Conservation (phyloP, 2,888 invertebrate species). For the Schizaphis graminum region DNA sequence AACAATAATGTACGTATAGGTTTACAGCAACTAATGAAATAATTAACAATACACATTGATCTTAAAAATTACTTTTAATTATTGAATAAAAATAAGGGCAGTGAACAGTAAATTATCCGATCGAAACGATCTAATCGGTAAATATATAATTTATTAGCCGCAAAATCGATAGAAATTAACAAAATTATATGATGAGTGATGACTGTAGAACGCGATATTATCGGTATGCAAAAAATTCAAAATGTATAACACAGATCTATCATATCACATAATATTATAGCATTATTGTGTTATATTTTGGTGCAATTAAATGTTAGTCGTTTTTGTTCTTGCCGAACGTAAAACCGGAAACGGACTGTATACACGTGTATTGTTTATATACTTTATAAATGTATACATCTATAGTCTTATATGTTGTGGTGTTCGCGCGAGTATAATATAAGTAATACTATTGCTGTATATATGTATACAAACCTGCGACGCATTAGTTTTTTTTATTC, state of each 20-base stretch:
- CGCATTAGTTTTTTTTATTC: neutral
- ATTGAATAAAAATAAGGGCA: neutral
- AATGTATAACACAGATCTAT: neutral
- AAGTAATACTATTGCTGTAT: neutral
- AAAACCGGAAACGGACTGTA: neutral
- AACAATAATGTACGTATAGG: too few species aligned
- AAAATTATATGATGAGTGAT: neutral
- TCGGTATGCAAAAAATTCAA: too few species aligned
- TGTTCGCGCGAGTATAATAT: neutral
- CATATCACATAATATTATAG: too few species aligned
- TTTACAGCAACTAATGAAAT: too few species aligned
- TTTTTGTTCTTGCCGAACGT: neutral
- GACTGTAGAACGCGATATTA: too few species aligned
- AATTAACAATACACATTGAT: neutral
- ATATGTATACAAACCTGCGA: neutral
- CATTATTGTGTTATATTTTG: too few species aligned
- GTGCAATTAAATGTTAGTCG: neutral
- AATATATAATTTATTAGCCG: neutral
- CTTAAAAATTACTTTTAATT: neutral
- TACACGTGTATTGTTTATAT: neutral
- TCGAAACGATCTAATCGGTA: neutral
- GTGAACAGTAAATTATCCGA: too few species aligned
- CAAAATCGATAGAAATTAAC: neutral
- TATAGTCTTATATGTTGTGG: neutral
- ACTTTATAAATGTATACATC: neutral